Evolutionary conservation across 2,113 vertebrate genomes (phyloP), one percentile per base, ranked within the genome.

Genomic region (Dromas ardeola): DNA sequence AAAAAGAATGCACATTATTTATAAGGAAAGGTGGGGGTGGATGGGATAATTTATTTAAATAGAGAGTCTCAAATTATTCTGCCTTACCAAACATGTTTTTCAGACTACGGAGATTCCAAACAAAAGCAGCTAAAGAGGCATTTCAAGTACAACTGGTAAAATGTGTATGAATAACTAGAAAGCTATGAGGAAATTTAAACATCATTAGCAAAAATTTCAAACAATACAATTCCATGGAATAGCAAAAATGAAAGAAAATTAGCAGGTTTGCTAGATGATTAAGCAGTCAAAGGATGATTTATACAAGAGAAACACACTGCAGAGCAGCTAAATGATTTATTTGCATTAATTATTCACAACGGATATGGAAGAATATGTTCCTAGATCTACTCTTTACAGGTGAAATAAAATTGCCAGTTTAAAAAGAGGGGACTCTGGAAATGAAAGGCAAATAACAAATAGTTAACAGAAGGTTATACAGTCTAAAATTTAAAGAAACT

Each of bases 191-290:
- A 88, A 82, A 80, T 86, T 52, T 15, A 83, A 86, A 81, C 17
- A 82, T 36, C 52, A 50, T 65, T 36, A 77, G 43, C 10, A 96
- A 84, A 81, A 83, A 34, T 10, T 69, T 78, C 15, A 92, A 92
- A 53, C 63, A 93, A 80, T 49, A 78, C 6, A 55, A n/a, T 67
- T 78, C 29, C 29, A 50, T 25, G 17, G 50, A 93, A 74, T n/a
- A 94, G 47, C 36, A 96, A 62, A 94, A 91, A 78, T 58, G 6
- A 83, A 91, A 83, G 49, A 83, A 77, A 89, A 94, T 84, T 36
- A 88, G 58, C 32, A 86, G 76, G 42, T 55, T 59, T 76, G 42
- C 25, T 78, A 90, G 83, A 82, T 59, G 32, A 90, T 80, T 95
- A 76, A 83, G 42, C 56, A 90, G 74, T 82, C 56, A 52, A 72